Evolutionary conservation across 2,888 invertebrate genomes (phyloP), one percentile per base, ranked within the genome.

Genomic region (Clivina fossor): DNA sequence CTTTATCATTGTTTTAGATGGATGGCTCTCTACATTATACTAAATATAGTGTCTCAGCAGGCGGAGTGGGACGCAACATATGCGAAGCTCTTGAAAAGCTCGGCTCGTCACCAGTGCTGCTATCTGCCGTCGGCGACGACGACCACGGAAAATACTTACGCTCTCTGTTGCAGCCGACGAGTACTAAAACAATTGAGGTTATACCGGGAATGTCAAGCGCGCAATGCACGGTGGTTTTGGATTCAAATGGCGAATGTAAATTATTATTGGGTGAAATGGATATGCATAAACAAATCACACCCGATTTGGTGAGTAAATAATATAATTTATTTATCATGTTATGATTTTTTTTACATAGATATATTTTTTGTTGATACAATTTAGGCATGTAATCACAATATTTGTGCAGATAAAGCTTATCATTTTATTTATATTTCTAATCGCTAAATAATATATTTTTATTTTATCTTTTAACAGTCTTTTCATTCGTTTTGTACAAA

Each of bases 61-160:
- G 97, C 8, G 98, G 98, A 9, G 98, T 98, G 1, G 97, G 86
- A 0, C 80, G 96, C 46, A 98, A 98, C 72, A 80, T 97, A 49
- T 91, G 93, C 1, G 93, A 94, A 65, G 91, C 90, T 15, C 75
- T 98, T 46, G 81, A 81, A 65, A 84, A 88, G 65, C 77, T 95
- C 20, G 84, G 86, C 26, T 79, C 79, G 0, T 62, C 74, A 1
- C 81, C 85, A 0, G 72, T 80, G 18, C 82, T 95, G 37, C 77
- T 95, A 32, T 87, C 93, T 0, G 86, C 85, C 0, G 70, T 94
- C 2, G 94, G 93, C 0, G 76, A 82, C 49, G 94, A 94, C 71
- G 64, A 66, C n/a, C 68, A 76, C 49, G 81, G 81, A 1, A 61
- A 68, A 2, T 72, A 73, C 49, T 65, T 76, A 22, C 65, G 67